These are phyloP conservation scores for Turritopsis dohrnii DNA, from an alignment of 30 jellyfish, hydroid and myxozoan genomes.

Conservation along the genomic window DNA sequence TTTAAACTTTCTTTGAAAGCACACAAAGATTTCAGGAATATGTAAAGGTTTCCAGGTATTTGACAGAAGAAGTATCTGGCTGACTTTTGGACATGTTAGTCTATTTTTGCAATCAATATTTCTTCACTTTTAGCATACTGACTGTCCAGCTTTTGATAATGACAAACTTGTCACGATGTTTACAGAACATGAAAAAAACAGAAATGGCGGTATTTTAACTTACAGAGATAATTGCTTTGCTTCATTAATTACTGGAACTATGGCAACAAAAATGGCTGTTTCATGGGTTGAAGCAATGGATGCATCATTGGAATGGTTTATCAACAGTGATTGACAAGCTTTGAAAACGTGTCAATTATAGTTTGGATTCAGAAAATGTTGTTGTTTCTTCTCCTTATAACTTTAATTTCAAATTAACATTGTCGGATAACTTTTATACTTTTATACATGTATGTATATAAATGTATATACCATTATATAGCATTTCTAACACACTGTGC, in stretches of 20 bases:
- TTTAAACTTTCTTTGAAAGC: neutral
- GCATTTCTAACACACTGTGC: too few species aligned
- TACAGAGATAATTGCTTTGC: constrained; percentile 11
- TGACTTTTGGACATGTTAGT: neutral
- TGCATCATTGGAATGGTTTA: neutral
- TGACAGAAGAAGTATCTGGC: neutral
- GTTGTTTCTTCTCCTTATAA: too few species aligned
- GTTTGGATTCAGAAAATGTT: too few species aligned
- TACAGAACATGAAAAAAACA: neutral
- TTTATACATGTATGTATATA: too few species aligned
- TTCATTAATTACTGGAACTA: constrained; percentile 3
- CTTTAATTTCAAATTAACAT: too few species aligned
- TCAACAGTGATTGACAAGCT: neutral
- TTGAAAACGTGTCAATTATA: neutral
- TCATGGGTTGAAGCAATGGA: constrained; percentile 20
- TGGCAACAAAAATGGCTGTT: neutral
- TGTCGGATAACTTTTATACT: too few species aligned
- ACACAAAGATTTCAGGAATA: neutral
- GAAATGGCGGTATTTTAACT: neutral
- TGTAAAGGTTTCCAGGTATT: neutral
- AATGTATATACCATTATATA: too few species aligned
- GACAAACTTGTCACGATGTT: neutral
- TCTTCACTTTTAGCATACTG: neutral
- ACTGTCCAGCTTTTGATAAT: constrained; percentile 15
- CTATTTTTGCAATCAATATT: neutral